phyloP scores from a whole-genome alignment of 2,888 invertebrate genomes.

The Holacanthella duospinosa region DNA sequence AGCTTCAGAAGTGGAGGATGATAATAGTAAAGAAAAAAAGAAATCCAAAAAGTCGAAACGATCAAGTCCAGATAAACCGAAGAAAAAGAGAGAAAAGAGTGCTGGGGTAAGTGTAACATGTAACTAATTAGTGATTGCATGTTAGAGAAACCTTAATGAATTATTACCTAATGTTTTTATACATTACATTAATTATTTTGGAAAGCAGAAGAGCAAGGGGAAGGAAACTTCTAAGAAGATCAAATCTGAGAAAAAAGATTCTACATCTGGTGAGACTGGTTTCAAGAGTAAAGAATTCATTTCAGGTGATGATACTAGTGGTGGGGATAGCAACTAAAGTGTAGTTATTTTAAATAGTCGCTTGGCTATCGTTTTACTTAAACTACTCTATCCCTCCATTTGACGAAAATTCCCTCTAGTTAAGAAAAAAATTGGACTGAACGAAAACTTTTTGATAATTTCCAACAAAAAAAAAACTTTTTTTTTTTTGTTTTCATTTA shows the following conservation, averaged over 20 bases:
- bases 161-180: too few species aligned
- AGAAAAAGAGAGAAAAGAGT: slow-evolving; percentile 4
- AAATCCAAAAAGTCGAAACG: slow-evolving; percentile 24
- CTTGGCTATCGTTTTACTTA: too few species aligned
- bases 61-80: too few species aligned
- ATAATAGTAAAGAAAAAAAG: slow-evolving; percentile 47
- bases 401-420: not conserved
- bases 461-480: too few species aligned
- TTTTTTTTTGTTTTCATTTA: too few species aligned
- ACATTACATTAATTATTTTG: too few species aligned
- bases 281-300: slow-evolving; percentile 92
- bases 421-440: not conserved
- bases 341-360: too few species aligned
- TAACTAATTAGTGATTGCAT: too few species aligned
- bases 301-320: slow-evolving; percentile 45
- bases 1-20: slow-evolving; percentile 44
- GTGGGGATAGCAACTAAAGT: too few species aligned
- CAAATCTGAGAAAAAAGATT: slow-evolving; percentile 43
- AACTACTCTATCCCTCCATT: not conserved
- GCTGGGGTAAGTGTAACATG: not conserved
- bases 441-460: too few species aligned
- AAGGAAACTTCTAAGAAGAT: slow-evolving; percentile 40
- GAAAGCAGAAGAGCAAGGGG: not conserved
- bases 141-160: not conserved
- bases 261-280: slow-evolving; percentile 44